phyloP scores from a whole-genome alignment of 1,140 invertebrate species.

The Drusus annulatus region DNA sequence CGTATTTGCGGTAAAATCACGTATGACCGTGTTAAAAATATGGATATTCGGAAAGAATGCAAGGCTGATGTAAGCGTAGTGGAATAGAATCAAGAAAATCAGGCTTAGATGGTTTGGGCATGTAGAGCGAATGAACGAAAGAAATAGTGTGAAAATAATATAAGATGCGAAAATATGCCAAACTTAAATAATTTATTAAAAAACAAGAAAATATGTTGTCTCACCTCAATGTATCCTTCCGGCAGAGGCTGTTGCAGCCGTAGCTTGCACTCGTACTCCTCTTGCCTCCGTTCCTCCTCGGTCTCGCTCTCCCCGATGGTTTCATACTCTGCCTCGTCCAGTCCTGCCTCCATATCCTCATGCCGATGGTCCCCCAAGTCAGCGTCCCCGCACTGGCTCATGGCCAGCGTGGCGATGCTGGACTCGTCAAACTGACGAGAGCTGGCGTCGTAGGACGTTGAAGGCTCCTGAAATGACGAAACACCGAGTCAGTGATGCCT shows the following conservation, averaged over 20 bases:
- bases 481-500: too few species aligned
- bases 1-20: too few species aligned
- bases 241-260: slow-evolving; percentile 4
- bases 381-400: slow-evolving; percentile 11
- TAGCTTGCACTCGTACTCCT: slow-evolving; percentile 40
- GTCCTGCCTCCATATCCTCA: slow-evolving; percentile 23
- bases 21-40: too few species aligned
- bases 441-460: slow-evolving; percentile 50
- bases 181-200: too few species aligned
- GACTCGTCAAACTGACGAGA: slow-evolving; percentile 51
- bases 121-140: too few species aligned
- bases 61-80: too few species aligned
- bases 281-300: slow-evolving; percentile 7
- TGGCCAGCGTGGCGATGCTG: slow-evolving; percentile 44
- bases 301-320: slow-evolving; percentile 12
- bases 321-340: slow-evolving; percentile 7
- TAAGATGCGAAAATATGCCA: too few species aligned
- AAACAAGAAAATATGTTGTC: neutral
- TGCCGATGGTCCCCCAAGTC: too few species aligned
- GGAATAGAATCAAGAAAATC: too few species aligned
- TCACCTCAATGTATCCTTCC: slow-evolving; percentile 26
- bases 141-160: too few species aligned
- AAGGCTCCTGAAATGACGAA: slow-evolving; percentile 38
- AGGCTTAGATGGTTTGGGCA: too few species aligned
- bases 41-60: too few species aligned